Conservation (phyloP, 2,888 invertebrate genomes). For the Lasioglossum vierecki region DNA sequence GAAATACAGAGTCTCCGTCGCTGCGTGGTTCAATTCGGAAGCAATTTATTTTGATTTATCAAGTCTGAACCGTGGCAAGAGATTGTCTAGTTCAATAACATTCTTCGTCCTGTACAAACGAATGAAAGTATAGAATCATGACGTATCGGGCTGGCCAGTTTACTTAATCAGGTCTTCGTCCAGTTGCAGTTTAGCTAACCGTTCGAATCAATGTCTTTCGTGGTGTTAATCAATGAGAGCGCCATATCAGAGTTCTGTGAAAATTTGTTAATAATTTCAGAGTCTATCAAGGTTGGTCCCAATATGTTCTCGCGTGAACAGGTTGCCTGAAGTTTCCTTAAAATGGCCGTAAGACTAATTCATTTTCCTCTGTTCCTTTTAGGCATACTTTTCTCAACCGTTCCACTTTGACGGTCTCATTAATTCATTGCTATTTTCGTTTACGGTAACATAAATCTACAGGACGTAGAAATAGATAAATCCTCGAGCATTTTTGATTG, state of each 20-base stretch:
- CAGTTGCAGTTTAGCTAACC: background rate
- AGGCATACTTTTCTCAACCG: background rate
- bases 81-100: slow-evolving; percentile 41
- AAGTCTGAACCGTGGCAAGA: slow-evolving; percentile 16
- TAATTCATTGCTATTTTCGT: background rate
- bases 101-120: slow-evolving; percentile 39
- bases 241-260: too few relatives aligned
- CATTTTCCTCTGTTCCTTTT: background rate
- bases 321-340: slow-evolving; percentile 28
- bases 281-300: background rate
- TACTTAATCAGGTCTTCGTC: background rate
- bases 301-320: background rate
- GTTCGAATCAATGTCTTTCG: background rate
- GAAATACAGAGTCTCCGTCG: background rate
- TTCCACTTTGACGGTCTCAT: background rate
- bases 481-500: background rate
- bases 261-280: background rate
- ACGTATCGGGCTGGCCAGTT: slow-evolving; percentile 14
- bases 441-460: background rate
- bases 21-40: slow-evolving; percentile 21
- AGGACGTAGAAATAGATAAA: background rate
- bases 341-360: background rate
- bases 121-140: slow-evolving; percentile 10
- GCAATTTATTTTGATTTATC: slow-evolving; percentile 38
- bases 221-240: background rate